A percentile compares a stretch with the other conserved stretches of the same genome.
These are phyloP conservation scores for Lithobates sylvaticus DNA, from an alignment of 2,797 vertebrate genomes.

Conservation along the genomic window DNA sequence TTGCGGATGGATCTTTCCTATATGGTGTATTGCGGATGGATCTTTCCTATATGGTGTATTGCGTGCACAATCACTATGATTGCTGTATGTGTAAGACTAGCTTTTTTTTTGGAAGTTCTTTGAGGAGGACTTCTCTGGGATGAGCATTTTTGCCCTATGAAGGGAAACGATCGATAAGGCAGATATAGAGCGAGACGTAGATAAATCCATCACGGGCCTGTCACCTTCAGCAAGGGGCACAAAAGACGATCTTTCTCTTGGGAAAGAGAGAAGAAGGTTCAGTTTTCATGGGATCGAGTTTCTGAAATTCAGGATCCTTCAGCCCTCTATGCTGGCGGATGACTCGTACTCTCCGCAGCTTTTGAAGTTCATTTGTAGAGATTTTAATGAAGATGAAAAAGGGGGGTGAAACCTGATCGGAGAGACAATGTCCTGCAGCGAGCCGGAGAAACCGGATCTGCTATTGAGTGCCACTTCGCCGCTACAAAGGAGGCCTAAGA, in stretches of 20 bases:
- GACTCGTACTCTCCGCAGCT: constrained; percentile 8
- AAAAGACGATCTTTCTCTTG: constrained; percentile 46
- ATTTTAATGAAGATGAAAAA: constrained; percentile 58
- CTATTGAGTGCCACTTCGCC: neutral
- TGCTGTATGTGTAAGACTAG: too few species aligned
- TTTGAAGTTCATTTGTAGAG: constrained; percentile 54
- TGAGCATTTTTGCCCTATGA: neutral
- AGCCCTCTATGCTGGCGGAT: constrained; percentile 1
- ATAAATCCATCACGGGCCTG: constrained; percentile 52
- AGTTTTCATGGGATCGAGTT: constrained; percentile 43
- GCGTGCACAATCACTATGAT: too few species aligned
- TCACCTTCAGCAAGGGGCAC: constrained; percentile 48
- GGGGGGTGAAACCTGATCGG: constrained; percentile 35
- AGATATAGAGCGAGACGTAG: neutral
- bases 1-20: too few species aligned
- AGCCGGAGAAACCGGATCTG: constrained; percentile 34
- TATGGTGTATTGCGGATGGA: too few species aligned
- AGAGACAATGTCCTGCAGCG: constrained; percentile 23
- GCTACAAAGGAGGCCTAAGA: neutral
- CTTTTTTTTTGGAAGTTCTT: neutral
- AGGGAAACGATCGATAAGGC: neutral
- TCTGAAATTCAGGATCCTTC: constrained; percentile 8
- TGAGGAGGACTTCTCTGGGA: constrained; percentile 3
- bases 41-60: too few species aligned
- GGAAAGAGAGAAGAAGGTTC: constrained; percentile 24